Conservation (phyloP, 2,888 invertebrate species). For the Euplexia lucipara region DNA sequence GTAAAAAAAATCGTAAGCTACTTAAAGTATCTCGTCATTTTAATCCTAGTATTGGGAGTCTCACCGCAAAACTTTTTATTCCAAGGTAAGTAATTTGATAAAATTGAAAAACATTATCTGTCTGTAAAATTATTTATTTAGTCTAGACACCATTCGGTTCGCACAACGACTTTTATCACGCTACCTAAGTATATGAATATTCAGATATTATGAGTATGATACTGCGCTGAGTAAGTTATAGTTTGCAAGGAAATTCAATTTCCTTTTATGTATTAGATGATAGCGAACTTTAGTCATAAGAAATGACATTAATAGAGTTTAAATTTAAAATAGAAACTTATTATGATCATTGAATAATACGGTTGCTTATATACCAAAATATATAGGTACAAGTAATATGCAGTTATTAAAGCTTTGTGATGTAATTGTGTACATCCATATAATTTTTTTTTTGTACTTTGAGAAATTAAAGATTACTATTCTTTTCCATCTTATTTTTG, state of each 20-base stretch:
- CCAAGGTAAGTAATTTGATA: slow-evolving; percentile 32
- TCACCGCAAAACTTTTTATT: slow-evolving; percentile 19
- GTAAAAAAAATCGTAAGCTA: neutral
- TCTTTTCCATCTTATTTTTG: no score
- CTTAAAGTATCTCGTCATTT: slow-evolving; percentile 7
- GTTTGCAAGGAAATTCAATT: slow-evolving; percentile 20
- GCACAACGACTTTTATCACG: slow-evolving; percentile 16
- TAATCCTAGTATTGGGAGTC: slow-evolving; percentile 8
- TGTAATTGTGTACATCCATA: neutral
- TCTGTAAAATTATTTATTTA: slow-evolving; percentile 53
- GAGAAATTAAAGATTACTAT: no score
- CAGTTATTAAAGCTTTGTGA: no score
- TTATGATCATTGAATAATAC: slow-evolving; percentile 1
- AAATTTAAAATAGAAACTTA: slow-evolving; percentile 16
- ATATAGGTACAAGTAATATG: neutral
- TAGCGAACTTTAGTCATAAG: slow-evolving; percentile 21
- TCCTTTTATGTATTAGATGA: slow-evolving; percentile 25
- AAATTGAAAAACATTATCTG: slow-evolving; percentile 26
- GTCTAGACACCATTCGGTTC: slow-evolving; percentile 58
- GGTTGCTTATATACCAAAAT: neutral
- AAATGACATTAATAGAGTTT: slow-evolving; percentile 15
- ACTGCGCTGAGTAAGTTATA: slow-evolving; percentile 7
- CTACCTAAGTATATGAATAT: slow-evolving; percentile 17
- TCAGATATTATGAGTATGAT: slow-evolving; percentile 27
- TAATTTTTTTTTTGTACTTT: no score